Evolutionary conservation across 2,888 invertebrate species (phyloP).

Genomic region (Patella ulyssiponensis): DNA sequence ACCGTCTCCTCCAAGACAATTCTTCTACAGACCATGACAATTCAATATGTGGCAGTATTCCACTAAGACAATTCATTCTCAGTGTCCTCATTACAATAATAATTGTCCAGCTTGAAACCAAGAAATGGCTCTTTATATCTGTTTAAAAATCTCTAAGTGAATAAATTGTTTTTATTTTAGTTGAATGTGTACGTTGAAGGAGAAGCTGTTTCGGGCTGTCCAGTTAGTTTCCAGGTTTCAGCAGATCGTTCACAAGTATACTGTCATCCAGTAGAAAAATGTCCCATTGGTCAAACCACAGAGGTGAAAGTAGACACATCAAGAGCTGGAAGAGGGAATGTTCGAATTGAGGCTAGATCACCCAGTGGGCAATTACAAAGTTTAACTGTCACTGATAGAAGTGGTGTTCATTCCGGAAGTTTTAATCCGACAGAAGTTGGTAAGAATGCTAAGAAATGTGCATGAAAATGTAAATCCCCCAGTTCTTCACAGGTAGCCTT

Average conservation of each 20-base stretch:
- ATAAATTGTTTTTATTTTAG: constrained; percentile 64
- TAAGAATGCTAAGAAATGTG: constrained; percentile 48
- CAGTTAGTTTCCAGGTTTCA: constrained; percentile 86
- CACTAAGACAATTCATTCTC: too few species aligned
- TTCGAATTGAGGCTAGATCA: constrained; percentile 92
- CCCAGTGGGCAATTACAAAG: constrained; percentile 88
- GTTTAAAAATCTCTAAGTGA: too few species aligned
- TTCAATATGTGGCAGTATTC: too few species aligned
- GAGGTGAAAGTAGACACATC: constrained; percentile 74
- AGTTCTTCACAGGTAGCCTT: too few species aligned
- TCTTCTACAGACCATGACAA: too few species aligned
- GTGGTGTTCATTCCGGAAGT: constrained; percentile 85
- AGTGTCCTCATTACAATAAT: too few species aligned
- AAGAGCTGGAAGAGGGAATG: constrained; percentile 79
- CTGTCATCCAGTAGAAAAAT: constrained; percentile 51
- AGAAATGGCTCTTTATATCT: too few species aligned
- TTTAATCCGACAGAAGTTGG: constrained; percentile 98
- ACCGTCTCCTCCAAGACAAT: too few species aligned
- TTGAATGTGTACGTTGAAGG: constrained; percentile 77
- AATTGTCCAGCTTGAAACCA: too few species aligned
- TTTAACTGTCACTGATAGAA: constrained; percentile 78
- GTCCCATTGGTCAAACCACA: constrained; percentile 55
- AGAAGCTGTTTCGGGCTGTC: constrained; percentile 77
- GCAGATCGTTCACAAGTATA: constrained; percentile 89
- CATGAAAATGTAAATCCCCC: too few species aligned